Evolutionary conservation across 1,140 invertebrate genomes (phyloP).

Genomic region (Drosophila subpulchrella): DNA sequence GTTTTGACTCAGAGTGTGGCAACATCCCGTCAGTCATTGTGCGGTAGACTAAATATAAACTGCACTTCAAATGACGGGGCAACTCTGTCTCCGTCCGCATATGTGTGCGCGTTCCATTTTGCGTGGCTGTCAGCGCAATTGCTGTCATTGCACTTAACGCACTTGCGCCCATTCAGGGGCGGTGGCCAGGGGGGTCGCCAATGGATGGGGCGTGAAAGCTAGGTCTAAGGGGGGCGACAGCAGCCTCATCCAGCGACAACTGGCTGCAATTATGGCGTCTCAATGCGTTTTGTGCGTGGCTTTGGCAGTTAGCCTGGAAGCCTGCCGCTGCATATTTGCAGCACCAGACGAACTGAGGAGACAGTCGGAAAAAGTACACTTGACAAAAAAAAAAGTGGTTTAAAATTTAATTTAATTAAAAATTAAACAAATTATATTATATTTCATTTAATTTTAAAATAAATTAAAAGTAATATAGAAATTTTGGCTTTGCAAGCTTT

Average conservation of each 20-base stretch:
- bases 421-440: too few relatives aligned
- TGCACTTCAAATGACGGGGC: constrained; percentile 55
- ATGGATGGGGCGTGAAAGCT: neutral
- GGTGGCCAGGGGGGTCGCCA: neutral
- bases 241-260: constrained; percentile 47
- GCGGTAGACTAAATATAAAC: constrained; percentile 73
- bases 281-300: constrained; percentile 80
- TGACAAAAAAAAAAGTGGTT: neutral
- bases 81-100: constrained; percentile 24
- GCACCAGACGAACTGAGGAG: constrained; percentile 2
- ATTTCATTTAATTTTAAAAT: too few relatives aligned
- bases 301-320: constrained; percentile 69
- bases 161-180: constrained; percentile 58
- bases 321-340: constrained; percentile 70
- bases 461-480: too few relatives aligned
- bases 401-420: neutral
- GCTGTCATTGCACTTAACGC: constrained; percentile 80
- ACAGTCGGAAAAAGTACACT: constrained; percentile 13
- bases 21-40: constrained; percentile 44
- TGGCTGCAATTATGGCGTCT: constrained; percentile 79
- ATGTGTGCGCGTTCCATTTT: constrained; percentile 63
- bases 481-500: too few relatives aligned
- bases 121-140: constrained; percentile 73
- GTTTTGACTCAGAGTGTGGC: constrained; percentile 6
- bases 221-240: neutral